These are phyloP conservation scores for Ectropis crepuscularia DNA, from an alignment of 2,888 invertebrate genomes.

Conservation along the genomic window DNA sequence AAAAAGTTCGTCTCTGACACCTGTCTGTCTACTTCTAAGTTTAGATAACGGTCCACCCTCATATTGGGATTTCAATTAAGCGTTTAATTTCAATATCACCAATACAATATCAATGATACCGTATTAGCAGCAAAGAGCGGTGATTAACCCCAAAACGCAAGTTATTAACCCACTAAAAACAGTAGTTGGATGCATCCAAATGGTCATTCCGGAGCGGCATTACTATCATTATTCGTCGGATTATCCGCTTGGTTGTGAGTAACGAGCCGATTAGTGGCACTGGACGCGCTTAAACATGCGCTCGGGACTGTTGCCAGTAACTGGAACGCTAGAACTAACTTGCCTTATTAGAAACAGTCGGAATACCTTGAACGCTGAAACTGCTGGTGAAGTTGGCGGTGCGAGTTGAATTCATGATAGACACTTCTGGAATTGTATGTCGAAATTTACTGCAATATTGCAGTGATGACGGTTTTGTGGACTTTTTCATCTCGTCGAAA, in stretches of 20 bases:
- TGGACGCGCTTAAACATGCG: conserved; percentile 19
- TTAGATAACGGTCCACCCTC: too few species aligned
- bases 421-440: too few species aligned
- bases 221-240: conserved; percentile 15
- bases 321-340: background rate
- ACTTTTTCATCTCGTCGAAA: too few species aligned
- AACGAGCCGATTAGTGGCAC: conserved; percentile 17
- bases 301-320: conserved; percentile 15
- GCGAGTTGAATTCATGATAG: too few species aligned
- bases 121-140: conserved; percentile 10
- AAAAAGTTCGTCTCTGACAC: too few species aligned
- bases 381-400: too few species aligned
- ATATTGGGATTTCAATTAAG: background rate
- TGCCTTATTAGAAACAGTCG: background rate
- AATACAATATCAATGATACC: conserved; percentile 10
- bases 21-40: too few species aligned
- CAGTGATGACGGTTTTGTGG: too few species aligned
- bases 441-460: too few species aligned
- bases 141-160: conserved; percentile 16
- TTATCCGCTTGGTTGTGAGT: conserved; percentile 15
- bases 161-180: conserved; percentile 21
- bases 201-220: conserved; percentile 13
- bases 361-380: too few species aligned
- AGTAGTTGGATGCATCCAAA: conserved; percentile 16
- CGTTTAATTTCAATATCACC: conserved; percentile 5